A percentile compares a stretch with the other conserved stretches of the same genome.
These are phyloP conservation scores for Zoroaster sp. DNA, from an alignment of 53 echinoderm and acorn worm species.

Conservation along the genomic window DNA sequence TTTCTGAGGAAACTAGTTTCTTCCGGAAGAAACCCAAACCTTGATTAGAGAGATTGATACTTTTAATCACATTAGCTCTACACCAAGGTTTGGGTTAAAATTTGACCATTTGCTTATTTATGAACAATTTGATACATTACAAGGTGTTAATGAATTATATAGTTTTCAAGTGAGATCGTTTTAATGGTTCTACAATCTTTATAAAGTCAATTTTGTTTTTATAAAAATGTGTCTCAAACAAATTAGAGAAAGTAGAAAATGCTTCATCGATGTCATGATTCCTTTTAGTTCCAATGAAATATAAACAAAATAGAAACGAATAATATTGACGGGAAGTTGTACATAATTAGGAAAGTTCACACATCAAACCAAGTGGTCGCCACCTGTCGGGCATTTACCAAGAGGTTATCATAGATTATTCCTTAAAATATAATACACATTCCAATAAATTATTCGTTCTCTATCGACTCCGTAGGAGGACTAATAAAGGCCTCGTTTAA, in stretches of 20 bases:
- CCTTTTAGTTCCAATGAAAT: not conserved
- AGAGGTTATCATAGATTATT: not conserved
- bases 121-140: too few relatives aligned
- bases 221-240: too few relatives aligned
- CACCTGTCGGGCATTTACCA: not conserved
- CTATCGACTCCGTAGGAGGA: too few relatives aligned
- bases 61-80: too few relatives aligned
- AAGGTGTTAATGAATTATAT: too few relatives aligned
- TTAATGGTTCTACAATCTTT: not conserved
- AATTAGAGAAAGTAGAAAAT: not conserved
- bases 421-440: not conserved
- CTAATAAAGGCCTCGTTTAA: too few relatives aligned
- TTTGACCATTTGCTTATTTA: too few relatives aligned
- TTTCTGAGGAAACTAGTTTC: too few relatives aligned
- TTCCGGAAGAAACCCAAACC: too few relatives aligned
- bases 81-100: too few relatives aligned
- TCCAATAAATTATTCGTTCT: not conserved
- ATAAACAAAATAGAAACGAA: not conserved
- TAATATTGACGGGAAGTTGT: not conserved
- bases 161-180: too few relatives aligned
- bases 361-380: slow-evolving; percentile 46
- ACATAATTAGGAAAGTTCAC: not conserved
- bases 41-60: too few relatives aligned
- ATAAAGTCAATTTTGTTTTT: not conserved
- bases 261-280: not conserved